These are phyloP conservation scores for Cryptocephalus moraei DNA, from an alignment of 2,888 invertebrate genomes.

Conservation along the genomic window DNA sequence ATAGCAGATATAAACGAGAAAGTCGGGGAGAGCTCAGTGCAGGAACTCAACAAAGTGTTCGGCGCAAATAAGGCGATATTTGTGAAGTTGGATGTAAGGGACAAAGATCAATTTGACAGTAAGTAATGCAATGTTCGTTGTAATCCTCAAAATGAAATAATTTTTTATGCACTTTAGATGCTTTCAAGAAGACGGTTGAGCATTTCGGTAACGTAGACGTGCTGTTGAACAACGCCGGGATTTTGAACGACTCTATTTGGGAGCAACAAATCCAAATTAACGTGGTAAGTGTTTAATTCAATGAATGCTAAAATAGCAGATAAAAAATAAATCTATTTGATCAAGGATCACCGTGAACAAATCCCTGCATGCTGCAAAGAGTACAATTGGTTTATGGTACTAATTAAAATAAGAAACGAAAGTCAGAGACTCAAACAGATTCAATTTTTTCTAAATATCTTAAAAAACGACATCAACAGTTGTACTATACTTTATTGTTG, in stretches of 20 bases:
- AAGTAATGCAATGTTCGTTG: slow-evolving; percentile 4
- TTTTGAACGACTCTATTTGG: slow-evolving; percentile 14
- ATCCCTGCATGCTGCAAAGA: too few relatives aligned
- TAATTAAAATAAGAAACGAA: too few relatives aligned
- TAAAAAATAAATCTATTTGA: too few relatives aligned
- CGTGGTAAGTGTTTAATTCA: slow-evolving; percentile 16
- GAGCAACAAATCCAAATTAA: slow-evolving; percentile 16
- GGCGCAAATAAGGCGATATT: slow-evolving; percentile 14
- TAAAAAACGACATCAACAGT: too few relatives aligned
- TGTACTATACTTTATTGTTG: too few relatives aligned
- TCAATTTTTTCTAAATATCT: too few relatives aligned
- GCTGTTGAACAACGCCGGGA: slow-evolving; percentile 17
- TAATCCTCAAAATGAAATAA: not conserved
- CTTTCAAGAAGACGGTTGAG: slow-evolving; percentile 15
- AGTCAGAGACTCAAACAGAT: too few relatives aligned
- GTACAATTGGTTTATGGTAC: too few relatives aligned
- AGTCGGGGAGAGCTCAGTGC: slow-evolving; percentile 7
- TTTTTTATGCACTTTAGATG: too few relatives aligned
- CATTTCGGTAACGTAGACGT: slow-evolving; percentile 15
- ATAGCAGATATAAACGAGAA: slow-evolving; percentile 14
- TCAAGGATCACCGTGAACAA: too few relatives aligned
- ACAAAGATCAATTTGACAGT: slow-evolving; percentile 12
- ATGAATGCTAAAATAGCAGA: not conserved
- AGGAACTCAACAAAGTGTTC: slow-evolving; percentile 12
- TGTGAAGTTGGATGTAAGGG: slow-evolving; percentile 14